phyloP scores from a whole-genome alignment of 2,888 invertebrate genomes.

The Carabus problematicus region DNA sequence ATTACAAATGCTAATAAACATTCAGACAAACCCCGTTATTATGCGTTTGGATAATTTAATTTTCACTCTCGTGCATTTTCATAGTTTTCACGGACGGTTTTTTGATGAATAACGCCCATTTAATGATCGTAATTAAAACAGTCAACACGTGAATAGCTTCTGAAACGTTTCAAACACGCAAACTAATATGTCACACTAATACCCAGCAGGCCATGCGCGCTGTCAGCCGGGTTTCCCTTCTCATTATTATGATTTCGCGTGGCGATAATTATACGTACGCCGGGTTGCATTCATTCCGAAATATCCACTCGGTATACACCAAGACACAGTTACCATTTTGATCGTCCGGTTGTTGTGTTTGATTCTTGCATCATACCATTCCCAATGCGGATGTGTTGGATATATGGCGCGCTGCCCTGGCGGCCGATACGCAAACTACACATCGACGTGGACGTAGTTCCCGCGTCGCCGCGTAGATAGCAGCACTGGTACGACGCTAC shows the following conservation, averaged over 20 bases:
- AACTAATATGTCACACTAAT: conserved; percentile 31
- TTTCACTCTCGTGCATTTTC: conserved; percentile 36
- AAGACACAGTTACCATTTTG: too few species aligned
- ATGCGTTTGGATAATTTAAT: conserved; percentile 41
- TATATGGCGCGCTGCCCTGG: conserved; percentile 6
- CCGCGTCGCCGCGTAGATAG: conserved; percentile 34
- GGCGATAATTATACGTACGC: conserved; percentile 9
- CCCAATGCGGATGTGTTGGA: not conserved
- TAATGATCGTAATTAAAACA: conserved; percentile 40
- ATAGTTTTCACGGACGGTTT: conserved; percentile 27
- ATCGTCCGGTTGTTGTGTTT: too few species aligned
- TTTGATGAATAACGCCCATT: conserved; percentile 38
- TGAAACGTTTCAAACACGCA: conserved; percentile 36
- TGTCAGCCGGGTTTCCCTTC: not conserved
- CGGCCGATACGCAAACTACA: conserved; percentile 11
- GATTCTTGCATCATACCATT: too few species aligned
- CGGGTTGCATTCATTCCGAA: not conserved
- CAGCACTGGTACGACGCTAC: conserved; percentile 25
- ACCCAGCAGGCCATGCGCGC: conserved; percentile 7
- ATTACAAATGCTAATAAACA: too few species aligned
- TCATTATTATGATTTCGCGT: conserved; percentile 40
- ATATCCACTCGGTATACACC: too few species aligned
- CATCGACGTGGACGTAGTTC: conserved; percentile 14
- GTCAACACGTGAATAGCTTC: conserved; percentile 41
- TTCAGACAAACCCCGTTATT: conserved; percentile 20